A percentile compares a stretch with the other conserved stretches of the same genome.
These are phyloP conservation scores for Naso thynnoides DNA, from an alignment of 2,797 vertebrate genomes.

Conservation along the genomic window DNA sequence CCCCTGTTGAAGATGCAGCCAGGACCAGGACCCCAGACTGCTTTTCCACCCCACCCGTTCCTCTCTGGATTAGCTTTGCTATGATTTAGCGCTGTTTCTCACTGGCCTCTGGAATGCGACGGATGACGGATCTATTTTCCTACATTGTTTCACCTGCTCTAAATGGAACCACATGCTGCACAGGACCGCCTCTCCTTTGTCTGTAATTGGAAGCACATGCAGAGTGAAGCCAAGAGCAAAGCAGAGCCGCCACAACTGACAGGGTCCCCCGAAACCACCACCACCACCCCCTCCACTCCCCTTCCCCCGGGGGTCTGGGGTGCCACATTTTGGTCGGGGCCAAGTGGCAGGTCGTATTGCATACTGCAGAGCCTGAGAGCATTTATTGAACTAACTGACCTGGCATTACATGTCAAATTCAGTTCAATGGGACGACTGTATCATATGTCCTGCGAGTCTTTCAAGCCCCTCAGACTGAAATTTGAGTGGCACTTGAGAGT, in stretches of 20 bases:
- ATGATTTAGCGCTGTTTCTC: constrained; percentile 83
- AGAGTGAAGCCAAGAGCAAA: constrained; percentile 63
- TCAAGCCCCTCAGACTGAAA: constrained; percentile 50
- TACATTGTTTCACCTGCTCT: constrained; percentile 91
- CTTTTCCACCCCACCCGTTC: constrained; percentile 60
- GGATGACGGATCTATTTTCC: constrained; percentile 88
- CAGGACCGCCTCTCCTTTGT: constrained; percentile 78
- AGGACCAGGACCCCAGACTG: constrained; percentile 37
- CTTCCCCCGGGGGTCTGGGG: constrained; percentile 29
- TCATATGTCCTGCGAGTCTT: constrained; percentile 55
- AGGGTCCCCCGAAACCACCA: constrained; percentile 12
- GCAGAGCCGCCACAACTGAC: constrained; percentile 50
- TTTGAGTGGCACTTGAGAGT: constrained; percentile 62
- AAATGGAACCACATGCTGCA: constrained; percentile 87
- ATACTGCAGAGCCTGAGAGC: constrained; percentile 32
- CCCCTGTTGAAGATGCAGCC: constrained; percentile 56
- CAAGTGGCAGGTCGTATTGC: constrained; percentile 54
- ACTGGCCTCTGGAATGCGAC: constrained; percentile 84
- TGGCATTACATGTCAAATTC: constrained; percentile 67
- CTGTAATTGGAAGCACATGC: constrained; percentile 87
- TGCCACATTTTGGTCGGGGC: constrained; percentile 65
- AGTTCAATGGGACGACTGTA: constrained; percentile 70
- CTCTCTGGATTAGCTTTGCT: constrained; percentile 77
- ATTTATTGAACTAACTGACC: constrained; percentile 62
- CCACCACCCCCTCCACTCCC: neutral